A percentile compares a stretch with the other conserved stretches of the same genome.
phyloP scores from a whole-genome alignment of 2,113 vertebrate genomes.

The Kryptolebias marmoratus region DNA sequence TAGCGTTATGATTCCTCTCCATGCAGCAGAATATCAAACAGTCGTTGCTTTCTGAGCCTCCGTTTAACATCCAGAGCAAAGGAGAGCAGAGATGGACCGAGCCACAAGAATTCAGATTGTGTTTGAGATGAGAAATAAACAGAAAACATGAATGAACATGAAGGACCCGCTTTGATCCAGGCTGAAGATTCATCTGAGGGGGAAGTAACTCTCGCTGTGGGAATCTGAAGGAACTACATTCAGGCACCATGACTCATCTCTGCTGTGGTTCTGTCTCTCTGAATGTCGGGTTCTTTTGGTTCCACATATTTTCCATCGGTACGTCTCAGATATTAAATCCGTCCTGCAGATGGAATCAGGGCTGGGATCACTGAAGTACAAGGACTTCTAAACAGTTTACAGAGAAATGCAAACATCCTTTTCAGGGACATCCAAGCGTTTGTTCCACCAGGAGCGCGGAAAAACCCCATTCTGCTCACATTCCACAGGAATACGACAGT shows the following conservation, averaged over 20 bases:
- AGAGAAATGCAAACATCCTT: not conserved
- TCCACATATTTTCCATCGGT: not conserved
- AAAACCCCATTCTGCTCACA: not conserved
- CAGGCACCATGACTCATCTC: slow-evolving; percentile 1
- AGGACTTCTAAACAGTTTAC: not conserved
- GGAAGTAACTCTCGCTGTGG: slow-evolving; percentile 21
- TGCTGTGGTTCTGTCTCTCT: not conserved
- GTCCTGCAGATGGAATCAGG: not conserved
- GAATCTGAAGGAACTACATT: slow-evolving; percentile 19
- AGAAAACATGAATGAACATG: not conserved
- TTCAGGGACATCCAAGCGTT: not conserved
- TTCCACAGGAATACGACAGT: not conserved
- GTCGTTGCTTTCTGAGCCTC: not conserved
- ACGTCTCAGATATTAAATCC: not conserved
- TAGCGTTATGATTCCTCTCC: too few relatives aligned
- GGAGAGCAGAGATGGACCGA: not conserved
- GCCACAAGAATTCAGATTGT: not conserved
- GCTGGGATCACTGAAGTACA: not conserved
- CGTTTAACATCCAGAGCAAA: not conserved
- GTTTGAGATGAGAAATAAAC: not conserved
- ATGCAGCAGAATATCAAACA: not conserved
- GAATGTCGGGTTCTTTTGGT: not conserved
- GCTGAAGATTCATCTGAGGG: not conserved
- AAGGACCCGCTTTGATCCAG: not conserved
- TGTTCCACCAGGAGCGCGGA: not conserved